A percentile compares a stretch with the other conserved stretches of the same genome.
phyloP scores from a whole-genome alignment of 1,140 invertebrate species.

The Bombus breviceps region DNA sequence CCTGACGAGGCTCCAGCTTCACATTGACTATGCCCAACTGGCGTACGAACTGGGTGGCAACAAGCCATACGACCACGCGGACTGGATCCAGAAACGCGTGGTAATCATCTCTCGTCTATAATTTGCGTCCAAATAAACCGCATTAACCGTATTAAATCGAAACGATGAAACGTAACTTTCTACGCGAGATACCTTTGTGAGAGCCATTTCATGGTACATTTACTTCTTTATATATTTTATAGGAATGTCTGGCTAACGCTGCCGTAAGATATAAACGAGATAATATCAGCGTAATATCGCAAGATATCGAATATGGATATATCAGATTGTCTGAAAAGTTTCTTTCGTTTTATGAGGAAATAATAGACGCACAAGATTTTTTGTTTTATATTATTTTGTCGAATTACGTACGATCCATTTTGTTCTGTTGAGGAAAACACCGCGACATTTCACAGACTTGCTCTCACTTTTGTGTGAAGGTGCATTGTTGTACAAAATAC shows the following conservation, averaged over 20 bases:
- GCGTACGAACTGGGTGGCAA: constrained; percentile 92
- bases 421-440: too few relatives aligned
- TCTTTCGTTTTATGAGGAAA: too few relatives aligned
- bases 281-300: neutral
- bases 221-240: neutral
- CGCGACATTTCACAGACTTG: too few relatives aligned
- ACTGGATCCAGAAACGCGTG: constrained; percentile 93
- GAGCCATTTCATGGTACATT: neutral
- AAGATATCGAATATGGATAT: too few relatives aligned
- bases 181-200: neutral
- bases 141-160: neutral
- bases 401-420: too few relatives aligned
- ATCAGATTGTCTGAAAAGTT: too few relatives aligned
- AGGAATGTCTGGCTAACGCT: too few relatives aligned
- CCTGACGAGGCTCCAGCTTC: constrained; percentile 86
- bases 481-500: too few relatives aligned
- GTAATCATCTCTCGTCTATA: constrained; percentile 32
- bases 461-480: too few relatives aligned
- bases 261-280: neutral
- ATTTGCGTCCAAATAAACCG: neutral
- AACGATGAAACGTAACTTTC: neutral
- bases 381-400: too few relatives aligned
- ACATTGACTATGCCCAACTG: constrained; percentile 88
- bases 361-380: too few relatives aligned
- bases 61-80: constrained; percentile 89